Evolutionary conservation across 2,888 invertebrate species (phyloP).

Genomic region (Torymus auratus): DNA sequence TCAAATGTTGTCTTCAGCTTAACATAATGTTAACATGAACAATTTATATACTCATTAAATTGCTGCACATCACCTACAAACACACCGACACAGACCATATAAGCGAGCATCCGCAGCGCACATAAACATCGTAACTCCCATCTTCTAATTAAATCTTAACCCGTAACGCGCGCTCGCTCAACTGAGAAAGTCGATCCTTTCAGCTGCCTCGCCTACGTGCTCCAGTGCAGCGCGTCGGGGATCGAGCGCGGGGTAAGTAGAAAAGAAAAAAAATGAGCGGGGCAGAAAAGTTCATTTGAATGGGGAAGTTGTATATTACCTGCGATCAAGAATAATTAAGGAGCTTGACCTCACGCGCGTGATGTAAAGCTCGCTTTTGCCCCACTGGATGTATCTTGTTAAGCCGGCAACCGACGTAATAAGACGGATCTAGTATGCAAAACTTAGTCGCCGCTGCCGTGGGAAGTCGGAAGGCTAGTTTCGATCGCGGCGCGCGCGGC

Average conservation of each 20-base stretch:
- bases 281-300: constrained; percentile 39
- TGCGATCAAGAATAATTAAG: constrained; percentile 44
- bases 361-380: constrained; percentile 23
- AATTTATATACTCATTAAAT: too few species aligned
- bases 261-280: background rate
- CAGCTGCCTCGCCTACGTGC: background rate
- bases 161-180: background rate
- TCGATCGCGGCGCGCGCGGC: constrained; percentile 15
- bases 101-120: too few species aligned
- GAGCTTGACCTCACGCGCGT: constrained; percentile 3
- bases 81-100: too few species aligned
- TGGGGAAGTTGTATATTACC: constrained; percentile 21
- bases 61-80: too few species aligned
- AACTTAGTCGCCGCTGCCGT: constrained; percentile 8
- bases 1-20: too few species aligned
- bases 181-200: background rate
- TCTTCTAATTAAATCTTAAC: too few species aligned
- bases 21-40: too few species aligned
- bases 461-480: background rate
- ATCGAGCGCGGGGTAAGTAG: too few species aligned
- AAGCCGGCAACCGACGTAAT: constrained; percentile 39
- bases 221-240: too few species aligned
- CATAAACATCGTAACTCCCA: too few species aligned
- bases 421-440: constrained; percentile 33
- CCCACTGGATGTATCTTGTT: constrained; percentile 16